phyloP scores from a whole-genome alignment of 2,888 invertebrate species.

The Tetranychus piercei region DNA sequence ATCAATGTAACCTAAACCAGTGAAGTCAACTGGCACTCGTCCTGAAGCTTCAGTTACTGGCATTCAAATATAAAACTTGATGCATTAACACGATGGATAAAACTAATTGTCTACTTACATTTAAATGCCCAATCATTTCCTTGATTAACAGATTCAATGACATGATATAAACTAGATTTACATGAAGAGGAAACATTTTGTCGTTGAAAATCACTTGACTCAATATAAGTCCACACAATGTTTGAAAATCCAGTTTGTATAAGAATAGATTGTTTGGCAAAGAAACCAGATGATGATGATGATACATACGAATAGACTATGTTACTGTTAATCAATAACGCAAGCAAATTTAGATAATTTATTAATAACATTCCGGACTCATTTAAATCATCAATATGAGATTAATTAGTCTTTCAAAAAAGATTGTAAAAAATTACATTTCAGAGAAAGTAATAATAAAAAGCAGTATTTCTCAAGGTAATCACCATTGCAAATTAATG shows the following conservation, averaged over 20 bases:
- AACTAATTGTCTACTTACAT: neutral
- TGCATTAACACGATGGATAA: too few relatives aligned
- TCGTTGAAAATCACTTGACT: neutral
- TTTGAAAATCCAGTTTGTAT: neutral
- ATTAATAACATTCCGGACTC: too few relatives aligned
- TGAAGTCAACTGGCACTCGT: neutral
- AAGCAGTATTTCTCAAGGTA: too few relatives aligned
- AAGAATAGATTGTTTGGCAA: neutral
- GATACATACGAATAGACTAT: neutral
- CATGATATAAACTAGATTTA: neutral
- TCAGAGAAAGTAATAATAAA: too few relatives aligned
- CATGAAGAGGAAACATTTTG: neutral
- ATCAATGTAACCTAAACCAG: neutral
- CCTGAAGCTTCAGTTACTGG: neutral
- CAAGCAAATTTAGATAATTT: neutral
- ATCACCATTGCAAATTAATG: too few relatives aligned
- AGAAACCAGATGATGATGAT: neutral
- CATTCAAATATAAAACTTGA: neutral
- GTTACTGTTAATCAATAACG: neutral
- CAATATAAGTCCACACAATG: neutral
- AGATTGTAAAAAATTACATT: too few relatives aligned
- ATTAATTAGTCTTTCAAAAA: too few relatives aligned
- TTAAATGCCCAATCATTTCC: neutral
- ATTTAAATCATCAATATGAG: too few relatives aligned
- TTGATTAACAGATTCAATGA: neutral